These are phyloP conservation scores for Rhagonycha lutea DNA, from an alignment of 2,888 invertebrate species.

Conservation along the genomic window DNA sequence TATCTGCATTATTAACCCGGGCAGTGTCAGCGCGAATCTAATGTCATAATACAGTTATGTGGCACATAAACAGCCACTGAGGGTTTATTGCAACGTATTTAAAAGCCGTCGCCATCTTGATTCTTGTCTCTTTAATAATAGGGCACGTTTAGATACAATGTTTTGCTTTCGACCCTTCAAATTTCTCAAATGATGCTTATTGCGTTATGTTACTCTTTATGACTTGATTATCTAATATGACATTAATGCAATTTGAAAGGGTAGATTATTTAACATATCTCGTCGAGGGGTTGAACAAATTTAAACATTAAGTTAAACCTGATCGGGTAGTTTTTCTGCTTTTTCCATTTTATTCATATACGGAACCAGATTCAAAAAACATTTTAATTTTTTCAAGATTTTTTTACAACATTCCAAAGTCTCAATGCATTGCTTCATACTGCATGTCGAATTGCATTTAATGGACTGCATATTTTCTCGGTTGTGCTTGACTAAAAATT, in stretches of 20 bases:
- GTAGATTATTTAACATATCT: conserved; percentile 27
- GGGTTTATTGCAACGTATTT: conserved; percentile 37
- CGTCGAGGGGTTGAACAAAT: conserved; percentile 14
- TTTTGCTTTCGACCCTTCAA: conserved; percentile 27
- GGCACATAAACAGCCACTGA: conserved; percentile 40
- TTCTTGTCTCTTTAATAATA: conserved; percentile 33
- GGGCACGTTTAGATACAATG: conserved; percentile 29
- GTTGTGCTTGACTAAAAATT: too few relatives aligned
- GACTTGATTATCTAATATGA: conserved; percentile 25
- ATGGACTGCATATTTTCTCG: too few relatives aligned
- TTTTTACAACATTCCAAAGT: too few relatives aligned
- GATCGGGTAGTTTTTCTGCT: not conserved
- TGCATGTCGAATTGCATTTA: too few relatives aligned
- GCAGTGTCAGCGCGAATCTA: conserved; percentile 44
- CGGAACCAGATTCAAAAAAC: not conserved
- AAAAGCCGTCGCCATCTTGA: conserved; percentile 35
- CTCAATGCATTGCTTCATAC: too few relatives aligned
- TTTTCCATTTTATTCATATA: not conserved
- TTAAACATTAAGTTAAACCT: conserved; percentile 11
- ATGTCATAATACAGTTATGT: conserved; percentile 48
- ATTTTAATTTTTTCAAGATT: too few relatives aligned
- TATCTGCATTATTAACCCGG: conserved; percentile 48
- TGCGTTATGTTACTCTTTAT: conserved; percentile 19
- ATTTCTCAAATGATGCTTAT: conserved; percentile 25
- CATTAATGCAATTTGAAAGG: conserved; percentile 27